Percentiles rank a stretch among this genome's conserved stretches.
These are phyloP conservation scores for Sinotaia quadrata DNA, from an alignment of 2,888 invertebrate species.

Conservation along the genomic window DNA sequence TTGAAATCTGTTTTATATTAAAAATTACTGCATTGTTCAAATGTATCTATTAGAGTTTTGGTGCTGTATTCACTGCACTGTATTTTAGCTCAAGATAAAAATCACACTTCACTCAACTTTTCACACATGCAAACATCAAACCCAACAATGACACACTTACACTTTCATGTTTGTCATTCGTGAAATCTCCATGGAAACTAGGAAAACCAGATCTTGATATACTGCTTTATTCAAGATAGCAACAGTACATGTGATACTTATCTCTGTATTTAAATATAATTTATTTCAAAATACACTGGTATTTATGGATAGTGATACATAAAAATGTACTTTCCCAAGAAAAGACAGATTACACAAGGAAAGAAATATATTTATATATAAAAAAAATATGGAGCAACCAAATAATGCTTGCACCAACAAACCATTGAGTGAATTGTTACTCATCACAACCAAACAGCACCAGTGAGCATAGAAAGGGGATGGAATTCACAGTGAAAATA, in stretches of 20 bases:
- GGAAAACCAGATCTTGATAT: constrained; percentile 20
- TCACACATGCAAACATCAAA: too few species aligned
- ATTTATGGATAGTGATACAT: background rate
- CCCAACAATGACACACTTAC: too few species aligned
- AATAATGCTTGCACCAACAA: background rate
- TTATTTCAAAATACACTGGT: constrained; percentile 1
- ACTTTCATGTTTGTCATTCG: too few species aligned
- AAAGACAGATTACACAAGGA: background rate
- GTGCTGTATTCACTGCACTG: too few species aligned
- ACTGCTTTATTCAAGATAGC: constrained; percentile 36
- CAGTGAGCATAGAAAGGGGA: background rate
- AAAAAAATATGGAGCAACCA: too few species aligned
- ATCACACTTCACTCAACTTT: too few species aligned
- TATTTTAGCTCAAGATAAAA: too few species aligned
- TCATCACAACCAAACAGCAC: background rate
- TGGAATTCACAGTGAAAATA: background rate
- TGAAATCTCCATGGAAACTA: background rate
- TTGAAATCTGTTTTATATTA: too few species aligned
- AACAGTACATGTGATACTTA: constrained; percentile 31
- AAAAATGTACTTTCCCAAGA: background rate
- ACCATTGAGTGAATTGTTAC: background rate
- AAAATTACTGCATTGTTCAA: too few species aligned
- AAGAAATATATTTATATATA: too few species aligned
- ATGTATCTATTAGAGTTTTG: too few species aligned
- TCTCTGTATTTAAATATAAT: constrained; percentile 32